Conservation (phyloP, 2,797 vertebrate species). For the Anas capensis region DNA sequence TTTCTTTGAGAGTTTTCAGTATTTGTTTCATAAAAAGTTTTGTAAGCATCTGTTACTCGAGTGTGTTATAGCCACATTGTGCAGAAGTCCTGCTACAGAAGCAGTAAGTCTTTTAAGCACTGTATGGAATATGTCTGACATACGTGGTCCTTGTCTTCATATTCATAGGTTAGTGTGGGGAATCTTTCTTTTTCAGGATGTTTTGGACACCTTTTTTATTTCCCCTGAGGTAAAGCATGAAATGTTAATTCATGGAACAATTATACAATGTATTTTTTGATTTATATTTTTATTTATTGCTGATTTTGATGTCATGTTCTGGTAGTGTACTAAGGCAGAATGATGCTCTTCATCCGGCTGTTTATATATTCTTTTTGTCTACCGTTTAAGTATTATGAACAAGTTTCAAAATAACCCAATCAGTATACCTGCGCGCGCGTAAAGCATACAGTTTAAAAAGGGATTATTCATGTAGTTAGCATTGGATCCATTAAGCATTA, state of each 20-base stretch:
- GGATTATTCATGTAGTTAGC: neutral
- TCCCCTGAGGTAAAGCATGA: constrained; percentile 15
- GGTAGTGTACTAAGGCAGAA: constrained; percentile 16
- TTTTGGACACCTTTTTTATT: constrained; percentile 32
- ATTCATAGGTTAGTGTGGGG: neutral
- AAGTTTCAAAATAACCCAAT: constrained; percentile 32
- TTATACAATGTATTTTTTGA: constrained; percentile 1
- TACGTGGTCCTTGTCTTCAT: constrained; percentile 25
- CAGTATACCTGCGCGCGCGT: neutral
- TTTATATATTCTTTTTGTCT: neutral
- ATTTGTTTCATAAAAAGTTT: constrained; percentile 5
- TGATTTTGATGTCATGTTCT: constrained; percentile 32
- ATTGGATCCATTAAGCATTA: neutral
- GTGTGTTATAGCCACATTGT: neutral
- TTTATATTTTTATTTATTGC: constrained; percentile 64
- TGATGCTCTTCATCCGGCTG: neutral
- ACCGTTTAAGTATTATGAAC: neutral
- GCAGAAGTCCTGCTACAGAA: constrained; percentile 17
- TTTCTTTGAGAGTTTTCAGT: constrained; percentile 37
- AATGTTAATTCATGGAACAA: neutral
- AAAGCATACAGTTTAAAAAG: neutral
- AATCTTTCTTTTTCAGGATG: constrained; percentile 54
- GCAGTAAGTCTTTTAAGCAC: neutral
- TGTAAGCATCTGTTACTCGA: constrained; percentile 7
- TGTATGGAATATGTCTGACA: constrained; percentile 5